Evolutionary conservation across 1,140 invertebrate species (phyloP), one percentile per base, ranked within the genome.

Genomic region (Conus ventricosus): DNA sequence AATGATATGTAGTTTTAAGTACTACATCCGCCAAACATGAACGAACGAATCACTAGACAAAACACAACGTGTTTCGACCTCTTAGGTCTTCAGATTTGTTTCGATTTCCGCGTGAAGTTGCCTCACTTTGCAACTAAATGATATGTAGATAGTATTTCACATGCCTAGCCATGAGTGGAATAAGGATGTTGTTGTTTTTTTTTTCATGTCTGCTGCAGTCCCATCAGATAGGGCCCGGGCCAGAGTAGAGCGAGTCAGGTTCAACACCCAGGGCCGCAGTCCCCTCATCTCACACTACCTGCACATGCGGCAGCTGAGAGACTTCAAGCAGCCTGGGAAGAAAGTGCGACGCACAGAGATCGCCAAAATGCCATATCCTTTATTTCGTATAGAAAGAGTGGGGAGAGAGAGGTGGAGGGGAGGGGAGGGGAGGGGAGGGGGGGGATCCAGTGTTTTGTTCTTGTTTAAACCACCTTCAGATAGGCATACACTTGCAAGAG

Each of bases 211-310:
- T 84, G 27, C 89, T 91, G 51, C 90, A 94, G 94, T 94, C 94
- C n/a, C 93, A 94, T 85, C 93, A 93, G 71, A 92, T 94, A 71
- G 94, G 94, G 23, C 93, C 93, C 51, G 94, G 94, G 0, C 92
- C 93, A 4, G 92, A 93, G 6, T 93, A 93, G 93, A 94, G 88
- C 84, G 93, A 25, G 93, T 94, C 3, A 93, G 92, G 88, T 94
- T 94, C 88, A 94, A 94, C 90, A 92, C 91, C 17, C 89, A 91
- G 13, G 94, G 94, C 20, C 91, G 93, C 25, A 94, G 93, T 91
- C 94, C 94, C 7, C 90, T 94, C 51, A 93, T 94, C 27, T 90
- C 93, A 17, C 94, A 94, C 89, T 94, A 94, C 85, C 90, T 94
- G 13, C 92, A 94, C 90, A 91, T 93, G 91, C 89, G 93, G 90